Evolutionary conservation across 30 jellyfish, hydroid and myxozoan genomes (phyloP).

Genomic region (Cassiopea xamachana): DNA sequence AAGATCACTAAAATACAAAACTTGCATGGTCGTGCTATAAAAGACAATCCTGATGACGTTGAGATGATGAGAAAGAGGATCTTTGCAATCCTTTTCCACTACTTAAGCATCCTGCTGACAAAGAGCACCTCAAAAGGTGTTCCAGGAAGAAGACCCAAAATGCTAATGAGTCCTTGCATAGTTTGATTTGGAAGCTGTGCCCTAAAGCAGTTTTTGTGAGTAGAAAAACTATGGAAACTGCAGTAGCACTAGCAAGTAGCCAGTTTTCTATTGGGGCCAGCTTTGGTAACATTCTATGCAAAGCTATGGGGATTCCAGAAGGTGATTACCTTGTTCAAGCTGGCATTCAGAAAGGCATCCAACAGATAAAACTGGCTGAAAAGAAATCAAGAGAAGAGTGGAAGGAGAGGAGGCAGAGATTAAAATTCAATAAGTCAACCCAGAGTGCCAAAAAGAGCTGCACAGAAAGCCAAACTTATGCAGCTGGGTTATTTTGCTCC

Average conservation of each 20-base stretch:
- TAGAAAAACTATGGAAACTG: slow-evolving; percentile 8
- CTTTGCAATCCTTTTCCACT: not conserved
- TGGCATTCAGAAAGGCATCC: not conserved
- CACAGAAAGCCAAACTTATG: not conserved
- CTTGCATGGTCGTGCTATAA: not conserved
- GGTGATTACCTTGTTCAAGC: not conserved
- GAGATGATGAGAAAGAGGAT: not conserved
- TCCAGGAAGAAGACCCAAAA: slow-evolving; percentile 2
- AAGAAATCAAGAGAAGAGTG: not conserved
- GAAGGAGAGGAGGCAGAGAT: not conserved
- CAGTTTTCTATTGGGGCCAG: not conserved
- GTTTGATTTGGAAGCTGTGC: slow-evolving; percentile 21
- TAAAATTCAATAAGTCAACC: not conserved
- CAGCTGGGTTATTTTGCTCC: not conserved
- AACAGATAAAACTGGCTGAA: not conserved
- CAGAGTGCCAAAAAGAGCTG: not conserved
- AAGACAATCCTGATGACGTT: not conserved
- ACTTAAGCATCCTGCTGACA: not conserved
- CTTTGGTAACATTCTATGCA: not conserved
- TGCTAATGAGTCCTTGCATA: slow-evolving; percentile 32
- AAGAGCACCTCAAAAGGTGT: slow-evolving; percentile 31
- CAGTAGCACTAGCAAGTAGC: not conserved
- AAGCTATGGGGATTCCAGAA: not conserved
- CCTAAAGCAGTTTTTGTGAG: slow-evolving; percentile 29
- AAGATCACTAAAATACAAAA: not conserved